Conservation (phyloP, 2,113 vertebrate genomes). For the Pseudopipra pipra region DNA sequence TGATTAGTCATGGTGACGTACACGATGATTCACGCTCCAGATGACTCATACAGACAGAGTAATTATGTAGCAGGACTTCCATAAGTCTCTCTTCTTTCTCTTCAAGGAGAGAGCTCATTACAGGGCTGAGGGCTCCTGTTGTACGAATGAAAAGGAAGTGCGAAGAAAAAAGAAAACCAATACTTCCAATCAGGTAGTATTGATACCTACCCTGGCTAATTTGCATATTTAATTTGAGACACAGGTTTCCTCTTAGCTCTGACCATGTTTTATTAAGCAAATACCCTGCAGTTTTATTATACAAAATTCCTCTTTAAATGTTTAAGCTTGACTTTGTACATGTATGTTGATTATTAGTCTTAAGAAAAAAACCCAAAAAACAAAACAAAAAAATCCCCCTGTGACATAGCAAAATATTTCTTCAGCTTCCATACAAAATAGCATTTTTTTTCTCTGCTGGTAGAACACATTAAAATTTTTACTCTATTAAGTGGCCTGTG, state of each 20-base stretch:
- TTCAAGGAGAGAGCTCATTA: not conserved
- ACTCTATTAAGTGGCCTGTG: not conserved
- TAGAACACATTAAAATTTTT: conserved; percentile 18
- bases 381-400: not conserved
- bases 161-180: not conserved
- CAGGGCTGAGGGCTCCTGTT: not conserved
- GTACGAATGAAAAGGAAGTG: not conserved
- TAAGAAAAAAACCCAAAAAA: not conserved
- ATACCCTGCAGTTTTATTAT: not conserved
- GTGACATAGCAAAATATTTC: conserved; percentile 41
- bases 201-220: not conserved
- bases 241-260: conserved; percentile 51
- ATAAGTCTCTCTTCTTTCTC: not conserved
- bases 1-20: not conserved
- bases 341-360: not conserved
- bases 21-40: not conserved
- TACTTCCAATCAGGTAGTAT: not conserved
- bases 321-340: conserved; percentile 35
- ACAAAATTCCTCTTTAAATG: conserved; percentile 33
- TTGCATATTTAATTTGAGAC: conserved; percentile 52
- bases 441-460: not conserved
- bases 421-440: conserved; percentile 46
- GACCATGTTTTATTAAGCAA: conserved; percentile 61
- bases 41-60: not conserved
- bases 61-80: not conserved